Base-by-base conservation (phyloP, 2,797 vertebrate genomes). In the Urocyon cinereoargenteus region DNA sequence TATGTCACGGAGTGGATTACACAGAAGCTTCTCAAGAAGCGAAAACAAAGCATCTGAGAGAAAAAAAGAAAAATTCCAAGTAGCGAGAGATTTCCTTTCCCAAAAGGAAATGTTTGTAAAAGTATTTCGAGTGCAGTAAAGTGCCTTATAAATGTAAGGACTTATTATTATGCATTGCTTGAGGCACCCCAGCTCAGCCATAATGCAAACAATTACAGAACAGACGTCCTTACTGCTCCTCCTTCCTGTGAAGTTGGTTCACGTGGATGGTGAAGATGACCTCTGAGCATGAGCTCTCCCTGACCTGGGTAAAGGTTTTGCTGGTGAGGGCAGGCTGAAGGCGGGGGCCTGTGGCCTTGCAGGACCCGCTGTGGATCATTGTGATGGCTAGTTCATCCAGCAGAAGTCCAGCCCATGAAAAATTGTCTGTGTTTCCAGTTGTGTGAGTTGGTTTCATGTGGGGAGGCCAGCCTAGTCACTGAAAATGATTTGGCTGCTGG, bases 81-180 rank as follows among this genome's bases (percentile, higher is more conserved):
- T 62, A 77, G 75, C 18, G 10, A 26, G 79, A 90, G 59, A 78
- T 61, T 95, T 90, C 73, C 83, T 93, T 82, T 61, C 83, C 66
- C 62, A 72, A 77, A 94, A 90, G 82, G 88, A 92, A 96, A 59
- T 31, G 12, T 90, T 97, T 90, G 81, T 77, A 88, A 19, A 96
- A 92, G 40, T 75, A 45, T 95, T 96, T 96, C 16, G 22, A 97
- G 77, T 0, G 0, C 16, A 36, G 34, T 86, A 31, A 82, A 91
- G 66, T 66, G 86, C 90, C 93, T 49, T 97, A 26, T 87, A 90
- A 87, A 82, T 90, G 40, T 90, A 87, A 94, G 59, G 15, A 84
- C 59, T 84, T 89, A 55, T 24, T 93, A 40, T 21, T 93, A 40
- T 62, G 51, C 9, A 4, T 93, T n/a, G 55, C 49, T 86, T 77